Evolutionary conservation across 1,140 invertebrate species (phyloP).

Genomic region (Maconellicoccus hirsutus): DNA sequence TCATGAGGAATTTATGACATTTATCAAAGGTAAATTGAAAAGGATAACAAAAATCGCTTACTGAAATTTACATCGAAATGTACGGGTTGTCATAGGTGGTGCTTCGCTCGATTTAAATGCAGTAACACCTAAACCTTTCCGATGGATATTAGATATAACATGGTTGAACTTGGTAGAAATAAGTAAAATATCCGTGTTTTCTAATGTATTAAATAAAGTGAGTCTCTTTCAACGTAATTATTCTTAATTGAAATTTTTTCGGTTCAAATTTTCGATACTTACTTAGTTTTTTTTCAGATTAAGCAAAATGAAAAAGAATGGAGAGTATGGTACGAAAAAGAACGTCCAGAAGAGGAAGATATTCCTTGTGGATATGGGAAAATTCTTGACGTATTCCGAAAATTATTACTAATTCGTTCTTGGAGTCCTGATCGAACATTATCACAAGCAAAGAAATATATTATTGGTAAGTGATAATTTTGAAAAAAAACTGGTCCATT

Average conservation of each 20-base stretch:
- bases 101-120: conserved; percentile 89
- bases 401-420: conserved; percentile 76
- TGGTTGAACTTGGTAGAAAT: conserved; percentile 96
- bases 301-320: conserved; percentile 77
- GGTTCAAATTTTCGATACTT: no score
- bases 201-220: conserved; percentile 66
- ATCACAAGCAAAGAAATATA: conserved; percentile 78
- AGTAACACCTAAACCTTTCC: conserved; percentile 81
- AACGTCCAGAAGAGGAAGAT: conserved; percentile 80
- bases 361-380: conserved; percentile 86
- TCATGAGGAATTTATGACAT: conserved; percentile 86
- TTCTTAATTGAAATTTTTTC: no score
- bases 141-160: conserved; percentile 90
- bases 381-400: conserved; percentile 76
- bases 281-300: conserved; percentile 44
- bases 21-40: conserved; percentile 66
- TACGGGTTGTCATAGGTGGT: conserved; percentile 49
- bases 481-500: no score
- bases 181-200: conserved; percentile 72
- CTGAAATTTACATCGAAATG: no score
- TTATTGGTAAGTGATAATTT: conserved; percentile 47
- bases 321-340: conserved; percentile 88
- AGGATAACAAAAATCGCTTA: neutral
- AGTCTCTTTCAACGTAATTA: conserved; percentile 26
- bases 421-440: conserved; percentile 93